A percentile compares a stretch with the other conserved stretches of the same genome.
Conservation (phyloP, 2,113 vertebrate species). For the Dicerorhinus sumatrensis region DNA sequence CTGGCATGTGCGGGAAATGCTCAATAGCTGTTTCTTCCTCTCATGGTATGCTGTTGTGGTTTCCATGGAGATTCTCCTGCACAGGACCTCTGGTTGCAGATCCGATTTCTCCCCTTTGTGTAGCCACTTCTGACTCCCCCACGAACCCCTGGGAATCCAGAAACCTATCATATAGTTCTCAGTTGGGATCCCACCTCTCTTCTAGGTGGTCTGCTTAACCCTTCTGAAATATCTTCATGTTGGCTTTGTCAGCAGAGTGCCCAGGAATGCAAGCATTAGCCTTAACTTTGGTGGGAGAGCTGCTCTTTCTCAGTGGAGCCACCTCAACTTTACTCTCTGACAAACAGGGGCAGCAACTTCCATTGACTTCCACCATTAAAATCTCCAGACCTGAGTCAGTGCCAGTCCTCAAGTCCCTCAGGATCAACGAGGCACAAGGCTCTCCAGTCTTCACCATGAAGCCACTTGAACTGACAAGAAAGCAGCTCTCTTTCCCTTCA, state of each 20-base stretch:
- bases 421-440: neutral
- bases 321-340: neutral
- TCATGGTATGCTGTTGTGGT: neutral
- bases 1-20: neutral
- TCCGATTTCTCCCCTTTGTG: no score
- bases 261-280: neutral
- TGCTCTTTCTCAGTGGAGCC: neutral
- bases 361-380: neutral
- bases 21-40: neutral
- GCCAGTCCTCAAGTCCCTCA: neutral
- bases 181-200: neutral
- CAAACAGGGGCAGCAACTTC: neutral
- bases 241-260: neutral
- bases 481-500: neutral
- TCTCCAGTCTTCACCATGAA: neutral
- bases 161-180: no score
- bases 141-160: neutral
- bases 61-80: neutral
- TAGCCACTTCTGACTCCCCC: accelerated
- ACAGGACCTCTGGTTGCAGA: no score
- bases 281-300: neutral
- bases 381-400: neutral
- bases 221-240: neutral
- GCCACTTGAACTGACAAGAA: neutral
- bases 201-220: accelerated